Base-by-base conservation (phyloP, 2,888 invertebrate genomes). In the Pollenia labialis region DNA sequence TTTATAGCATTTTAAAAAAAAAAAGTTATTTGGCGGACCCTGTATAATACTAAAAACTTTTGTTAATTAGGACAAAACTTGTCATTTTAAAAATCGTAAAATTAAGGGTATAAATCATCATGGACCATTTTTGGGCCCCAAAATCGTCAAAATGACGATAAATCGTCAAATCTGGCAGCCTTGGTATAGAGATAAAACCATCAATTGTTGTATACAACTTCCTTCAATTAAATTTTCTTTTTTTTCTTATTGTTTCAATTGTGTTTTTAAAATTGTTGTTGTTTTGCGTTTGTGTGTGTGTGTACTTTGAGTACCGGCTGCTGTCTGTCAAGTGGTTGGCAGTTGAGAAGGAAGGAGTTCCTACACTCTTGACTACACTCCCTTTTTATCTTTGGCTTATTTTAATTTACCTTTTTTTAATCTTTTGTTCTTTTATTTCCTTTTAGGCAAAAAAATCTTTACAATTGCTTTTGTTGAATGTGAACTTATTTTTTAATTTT, bases 141-240 rank as follows among this genome's bases (percentile, higher is more conserved):
- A 32, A 32, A 32, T 6, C 32, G 32, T 32, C 6, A 32, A 32
- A 32, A 32, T 32, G 0, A 32, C 6, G 32, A 32, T 6, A 32
- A 32, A 4, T 6, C 32, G 4, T 32, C 6, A 32, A 32, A 32
- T 32, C 32, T 32, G 32, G 32, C 32, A 32, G 32, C 32, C 32
- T 4, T 32, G 6, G 4, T 32, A 6, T 32, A 69, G 64, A 85
- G 68, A 74, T 56, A 72, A 72, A 81, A 54, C 64, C 44, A 46
- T 74, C 82, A 85, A 85, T 85, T 86, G 82, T 80, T 86, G 74
- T 82, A 69, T 68, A 86, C 82, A 82, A 82, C 79, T 86, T 86
- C 85, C 85, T 80, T 82, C 69, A 79, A 82, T 82, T 82, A 71
- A 82, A 64, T 82, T 79, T 66, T 48, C 0, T 56, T 68, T 9